Base-by-base conservation (phyloP, 2,888 invertebrate genomes). In the Scaptomyza flava region DNA sequence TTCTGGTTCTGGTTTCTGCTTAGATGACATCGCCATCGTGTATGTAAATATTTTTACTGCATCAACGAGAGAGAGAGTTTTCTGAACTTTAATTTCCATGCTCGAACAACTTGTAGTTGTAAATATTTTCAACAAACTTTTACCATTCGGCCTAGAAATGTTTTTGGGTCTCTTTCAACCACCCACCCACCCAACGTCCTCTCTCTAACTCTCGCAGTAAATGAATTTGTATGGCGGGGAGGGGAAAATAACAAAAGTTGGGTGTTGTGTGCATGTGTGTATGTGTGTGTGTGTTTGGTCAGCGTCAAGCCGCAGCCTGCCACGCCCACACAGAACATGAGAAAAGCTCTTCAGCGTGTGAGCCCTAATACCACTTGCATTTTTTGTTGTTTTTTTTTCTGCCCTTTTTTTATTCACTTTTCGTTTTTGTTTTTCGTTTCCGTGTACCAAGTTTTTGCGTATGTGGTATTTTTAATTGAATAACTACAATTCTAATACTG, bases 401-500 rank as follows among this genome's bases (percentile, higher is more conserved):
- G 23, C 17, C 17, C 17, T 23, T 23, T 4, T 20, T 50, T 71
- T 77, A 46, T 5, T 2, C 12, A 23, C 3, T 23, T 23, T 23
- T 61, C n/a, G 41, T 64, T 68, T 57, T 54, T 9, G 17, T 33
- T 42, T 14, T 33, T 47, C 33, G 6, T 36, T 33, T 45, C 23
- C 50, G 48, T 57, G 20, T 38, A 23, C 31, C 64, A 68, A 72
- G 68, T 72, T 75, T 68, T 68, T 45, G 63, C 52, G 50, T 42
- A 53, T 76, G 68, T 52, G 76, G 76, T 76, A 63, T 76, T 78
- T 78, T 77, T 77, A 83, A 83, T 83, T 83, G 85, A 83, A 83
- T 83, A 83, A 85, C 83, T 83, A 72, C 58, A 75, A 67, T 71
- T 68, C 46, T 67, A 74, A 73, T 68, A 68, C 31, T 56, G 20